Percentiles rank a stretch among this genome's conserved stretches.
Evolutionary conservation across 2,888 invertebrate genomes (phyloP).

Genomic region (Physocephala rufipes): DNA sequence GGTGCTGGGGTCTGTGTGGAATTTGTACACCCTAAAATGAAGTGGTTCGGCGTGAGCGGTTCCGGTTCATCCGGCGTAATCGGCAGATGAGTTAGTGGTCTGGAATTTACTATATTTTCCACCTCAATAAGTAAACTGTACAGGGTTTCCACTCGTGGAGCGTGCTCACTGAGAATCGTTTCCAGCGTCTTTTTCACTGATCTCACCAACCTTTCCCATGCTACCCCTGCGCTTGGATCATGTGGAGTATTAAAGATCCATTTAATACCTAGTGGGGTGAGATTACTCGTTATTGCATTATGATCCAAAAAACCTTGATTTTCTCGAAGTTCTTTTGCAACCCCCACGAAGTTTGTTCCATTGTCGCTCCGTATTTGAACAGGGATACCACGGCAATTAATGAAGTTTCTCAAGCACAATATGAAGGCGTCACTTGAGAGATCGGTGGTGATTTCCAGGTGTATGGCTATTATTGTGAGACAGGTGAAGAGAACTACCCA

Average conservation of each 20-base stretch:
- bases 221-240: constrained; percentile 37
- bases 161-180: constrained; percentile 34
- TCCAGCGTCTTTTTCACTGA: constrained; percentile 28
- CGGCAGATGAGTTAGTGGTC: no score
- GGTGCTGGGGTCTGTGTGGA: no score
- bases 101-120: no score
- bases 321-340: constrained; percentile 33
- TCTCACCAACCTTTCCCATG: constrained; percentile 33
- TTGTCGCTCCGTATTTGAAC: constrained; percentile 35
- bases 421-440: constrained; percentile 38
- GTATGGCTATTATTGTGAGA: constrained; percentile 15
- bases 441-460: no score
- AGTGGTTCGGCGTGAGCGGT: no score
- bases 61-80: no score
- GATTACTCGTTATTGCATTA: constrained; percentile 22
- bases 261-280: constrained; percentile 34
- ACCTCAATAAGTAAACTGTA: constrained; percentile 35
- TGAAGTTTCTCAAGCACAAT: constrained; percentile 35
- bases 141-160: constrained; percentile 35
- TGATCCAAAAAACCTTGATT: constrained; percentile 36
- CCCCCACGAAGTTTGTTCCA: constrained; percentile 38
- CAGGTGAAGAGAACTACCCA: constrained; percentile 3
- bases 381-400: constrained; percentile 38
- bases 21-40: no score
- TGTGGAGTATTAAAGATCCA: constrained; percentile 38